Percentiles rank a stretch among this genome's conserved stretches.
Evolutionary conservation across 2,888 invertebrate species (phyloP).

Genomic region (Amiota mariae): DNA sequence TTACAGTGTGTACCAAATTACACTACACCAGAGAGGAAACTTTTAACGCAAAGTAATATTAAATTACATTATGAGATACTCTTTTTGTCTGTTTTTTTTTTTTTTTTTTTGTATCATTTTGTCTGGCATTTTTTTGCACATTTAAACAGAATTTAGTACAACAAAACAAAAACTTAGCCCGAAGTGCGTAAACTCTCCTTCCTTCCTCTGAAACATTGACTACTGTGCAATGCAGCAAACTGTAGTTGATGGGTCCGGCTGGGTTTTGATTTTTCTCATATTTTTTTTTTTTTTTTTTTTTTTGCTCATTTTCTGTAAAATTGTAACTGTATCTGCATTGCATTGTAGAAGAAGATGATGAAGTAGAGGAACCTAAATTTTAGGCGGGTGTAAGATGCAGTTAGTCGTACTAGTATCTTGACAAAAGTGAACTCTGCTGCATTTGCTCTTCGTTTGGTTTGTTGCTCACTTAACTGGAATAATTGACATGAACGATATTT

Average conservation of each 20-base stretch:
- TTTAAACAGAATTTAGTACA: constrained; percentile 36
- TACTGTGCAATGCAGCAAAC: constrained; percentile 5
- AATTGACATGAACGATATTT: constrained; percentile 68
- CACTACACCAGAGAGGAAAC: constrained; percentile 24
- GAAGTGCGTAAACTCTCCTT: background rate
- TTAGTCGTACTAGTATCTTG: background rate
- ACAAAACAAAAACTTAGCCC: constrained; percentile 1
- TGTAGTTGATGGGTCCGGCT: too few species aligned
- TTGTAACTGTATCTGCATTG: constrained; percentile 25
- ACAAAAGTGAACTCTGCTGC: constrained; percentile 40
- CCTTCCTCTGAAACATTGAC: background rate
- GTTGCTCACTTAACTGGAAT: constrained; percentile 68
- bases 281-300: too few species aligned
- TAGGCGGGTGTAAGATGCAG: background rate
- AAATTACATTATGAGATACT: constrained; percentile 46
- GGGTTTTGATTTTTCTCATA: too few species aligned
- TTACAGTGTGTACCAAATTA: constrained; percentile 12
- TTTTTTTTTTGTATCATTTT: constrained; percentile 25
- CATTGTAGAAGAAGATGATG: background rate
- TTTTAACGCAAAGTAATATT: constrained; percentile 48
- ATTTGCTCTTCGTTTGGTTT: constrained; percentile 53
- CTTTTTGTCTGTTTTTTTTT: too few species aligned
- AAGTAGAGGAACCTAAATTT: too few species aligned
- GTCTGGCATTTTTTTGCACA: constrained; percentile 29
- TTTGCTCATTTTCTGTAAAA: background rate